Conservation (phyloP, 2,113 vertebrate genomes). For the Myotis yumanensis region DNA sequence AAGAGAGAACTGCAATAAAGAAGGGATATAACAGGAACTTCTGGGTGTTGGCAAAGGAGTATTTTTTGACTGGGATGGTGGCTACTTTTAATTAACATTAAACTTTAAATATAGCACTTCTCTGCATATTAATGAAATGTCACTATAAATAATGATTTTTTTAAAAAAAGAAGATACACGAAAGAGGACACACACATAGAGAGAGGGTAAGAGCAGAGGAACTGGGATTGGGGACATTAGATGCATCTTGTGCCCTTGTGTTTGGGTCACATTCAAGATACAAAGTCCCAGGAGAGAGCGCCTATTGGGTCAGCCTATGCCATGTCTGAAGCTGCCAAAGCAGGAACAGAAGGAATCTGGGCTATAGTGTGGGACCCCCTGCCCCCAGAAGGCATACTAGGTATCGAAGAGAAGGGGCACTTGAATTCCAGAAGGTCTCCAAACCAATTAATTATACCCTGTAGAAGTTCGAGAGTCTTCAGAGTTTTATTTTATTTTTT, state of each 20-base stretch:
- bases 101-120: constrained; percentile 28
- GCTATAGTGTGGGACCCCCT: fast-evolving
- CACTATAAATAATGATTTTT: background rate
- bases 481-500: background rate
- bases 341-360: background rate
- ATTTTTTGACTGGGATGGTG: background rate
- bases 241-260: background rate
- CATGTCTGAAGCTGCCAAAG: no score
- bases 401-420: background rate
- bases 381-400: background rate
- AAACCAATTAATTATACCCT: background rate
- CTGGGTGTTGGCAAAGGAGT: background rate
- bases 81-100: background rate
- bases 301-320: background rate
- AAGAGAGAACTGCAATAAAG: background rate
- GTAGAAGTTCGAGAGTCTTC: background rate
- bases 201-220: background rate
- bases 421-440: background rate
- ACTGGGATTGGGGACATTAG: background rate
- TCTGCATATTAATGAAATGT: background rate
- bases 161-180: background rate
- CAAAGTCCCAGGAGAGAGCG: background rate
- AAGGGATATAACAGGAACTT: background rate
- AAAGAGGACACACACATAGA: background rate
- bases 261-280: background rate